phyloP scores from a whole-genome alignment of 1,140 invertebrate genomes.

The Aphidius ervi region DNA sequence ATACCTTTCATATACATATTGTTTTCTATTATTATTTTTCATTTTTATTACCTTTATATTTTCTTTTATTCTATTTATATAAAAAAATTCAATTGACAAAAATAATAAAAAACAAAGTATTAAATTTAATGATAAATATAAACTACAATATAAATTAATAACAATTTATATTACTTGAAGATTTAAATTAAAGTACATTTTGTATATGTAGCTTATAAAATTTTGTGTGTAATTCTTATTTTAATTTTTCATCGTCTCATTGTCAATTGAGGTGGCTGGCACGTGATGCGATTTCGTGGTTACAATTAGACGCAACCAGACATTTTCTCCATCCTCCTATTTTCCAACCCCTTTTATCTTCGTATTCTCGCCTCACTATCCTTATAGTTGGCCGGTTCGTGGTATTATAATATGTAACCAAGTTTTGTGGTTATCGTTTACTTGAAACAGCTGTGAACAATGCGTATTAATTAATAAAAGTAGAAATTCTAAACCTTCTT shows the following conservation, averaged over 20 bases:
- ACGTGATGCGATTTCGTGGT: constrained; percentile 17
- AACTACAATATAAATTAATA: neutral
- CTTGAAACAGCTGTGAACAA: constrained; percentile 30
- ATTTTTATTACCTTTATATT: neutral
- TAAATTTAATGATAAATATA: neutral
- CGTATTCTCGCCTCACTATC: neutral
- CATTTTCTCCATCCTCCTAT: neutral
- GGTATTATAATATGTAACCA: constrained; percentile 31
- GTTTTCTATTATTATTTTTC: neutral
- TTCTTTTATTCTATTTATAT: constrained; percentile 5
- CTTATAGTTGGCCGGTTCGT: constrained; percentile 23
- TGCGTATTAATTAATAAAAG: constrained; percentile 33
- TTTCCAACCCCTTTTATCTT: neutral
- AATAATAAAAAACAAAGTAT: neutral
- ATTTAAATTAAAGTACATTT: neutral
- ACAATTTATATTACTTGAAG: neutral
- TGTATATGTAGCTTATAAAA: neutral
- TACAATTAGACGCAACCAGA: constrained; percentile 17
- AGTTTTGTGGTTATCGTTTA: constrained; percentile 26
- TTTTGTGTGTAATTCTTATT: too few species aligned
- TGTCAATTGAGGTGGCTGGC: constrained; percentile 18
- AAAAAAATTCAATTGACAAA: too few species aligned
- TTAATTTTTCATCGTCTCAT: constrained; percentile 12
- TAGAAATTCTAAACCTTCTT: constrained; percentile 1
- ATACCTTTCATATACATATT: neutral